Conservation (phyloP, 2,797 vertebrate species). For the Mus minutoides region DNA sequence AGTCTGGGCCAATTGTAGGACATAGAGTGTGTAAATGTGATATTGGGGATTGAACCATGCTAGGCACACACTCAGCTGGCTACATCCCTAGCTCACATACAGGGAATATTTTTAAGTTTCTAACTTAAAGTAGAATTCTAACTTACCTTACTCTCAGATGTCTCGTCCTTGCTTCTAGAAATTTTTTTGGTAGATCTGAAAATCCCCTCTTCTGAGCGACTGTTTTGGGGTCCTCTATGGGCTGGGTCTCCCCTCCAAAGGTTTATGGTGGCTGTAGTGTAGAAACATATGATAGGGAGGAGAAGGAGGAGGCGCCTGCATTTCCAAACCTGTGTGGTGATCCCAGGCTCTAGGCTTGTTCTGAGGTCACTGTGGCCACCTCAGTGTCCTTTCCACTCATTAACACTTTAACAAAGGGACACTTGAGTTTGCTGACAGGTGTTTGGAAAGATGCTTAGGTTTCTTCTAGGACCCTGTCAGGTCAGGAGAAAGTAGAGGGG, state of each 20-base stretch:
- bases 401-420: background rate
- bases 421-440: background rate
- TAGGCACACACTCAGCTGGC: too few relatives aligned
- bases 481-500: background rate
- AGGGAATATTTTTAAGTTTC: background rate
- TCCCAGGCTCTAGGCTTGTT: background rate
- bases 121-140: background rate
- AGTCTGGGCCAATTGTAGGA: background rate
- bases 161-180: background rate
- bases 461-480: too few relatives aligned
- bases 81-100: background rate
- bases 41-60: background rate
- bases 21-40: background rate
- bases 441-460: background rate
- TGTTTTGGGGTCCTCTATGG: background rate
- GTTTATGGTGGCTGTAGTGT: background rate
- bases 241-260: background rate
- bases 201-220: background rate
- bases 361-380: background rate
- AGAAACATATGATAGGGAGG: background rate
- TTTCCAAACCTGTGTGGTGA: background rate
- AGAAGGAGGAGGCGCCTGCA: background rate
- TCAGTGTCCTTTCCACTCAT: background rate
- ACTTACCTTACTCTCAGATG: background rate
- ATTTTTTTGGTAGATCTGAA: conserved; percentile 2